These are phyloP conservation scores for Lepisosteus osseus DNA, from an alignment of 2,113 vertebrate genomes.

Conservation along the genomic window DNA sequence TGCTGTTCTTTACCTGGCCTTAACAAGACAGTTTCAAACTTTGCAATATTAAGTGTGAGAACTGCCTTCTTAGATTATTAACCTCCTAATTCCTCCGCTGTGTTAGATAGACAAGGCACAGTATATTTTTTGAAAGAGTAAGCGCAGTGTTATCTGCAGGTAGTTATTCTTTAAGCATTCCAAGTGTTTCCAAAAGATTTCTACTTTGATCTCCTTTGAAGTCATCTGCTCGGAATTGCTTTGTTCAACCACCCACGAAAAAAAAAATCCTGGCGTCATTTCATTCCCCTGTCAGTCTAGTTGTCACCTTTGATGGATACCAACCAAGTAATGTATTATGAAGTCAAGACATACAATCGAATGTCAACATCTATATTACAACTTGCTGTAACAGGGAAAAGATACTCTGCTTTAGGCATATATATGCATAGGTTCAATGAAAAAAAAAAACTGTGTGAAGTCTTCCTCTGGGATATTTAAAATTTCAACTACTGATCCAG, in stretches of 20 bases:
- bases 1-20: too few relatives aligned
- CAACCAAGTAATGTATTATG: conserved; percentile 6
- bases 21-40: too few relatives aligned
- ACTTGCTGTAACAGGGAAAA: neutral
- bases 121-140: conserved; percentile 29
- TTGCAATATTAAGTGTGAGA: too few relatives aligned
- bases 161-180: conserved; percentile 18
- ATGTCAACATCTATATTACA: conserved; percentile 14
- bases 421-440: neutral
- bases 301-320: conserved; percentile 13
- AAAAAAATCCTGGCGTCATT: neutral
- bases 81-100: conserved; percentile 37
- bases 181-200: conserved; percentile 9
- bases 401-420: neutral
- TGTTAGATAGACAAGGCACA: conserved; percentile 15
- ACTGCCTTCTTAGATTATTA: conserved; percentile 12
- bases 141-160: conserved; percentile 25
- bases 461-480: neutral
- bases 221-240: conserved; percentile 6
- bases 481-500: neutral
- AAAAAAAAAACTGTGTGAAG: neutral
- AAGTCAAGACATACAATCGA: neutral
- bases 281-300: conserved; percentile 4
- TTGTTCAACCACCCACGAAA: conserved; percentile 10
- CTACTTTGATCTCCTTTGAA: conserved; percentile 21